Base-by-base conservation (phyloP, 2,113 vertebrate genomes). In the Chascanopsetta lugubris region DNA sequence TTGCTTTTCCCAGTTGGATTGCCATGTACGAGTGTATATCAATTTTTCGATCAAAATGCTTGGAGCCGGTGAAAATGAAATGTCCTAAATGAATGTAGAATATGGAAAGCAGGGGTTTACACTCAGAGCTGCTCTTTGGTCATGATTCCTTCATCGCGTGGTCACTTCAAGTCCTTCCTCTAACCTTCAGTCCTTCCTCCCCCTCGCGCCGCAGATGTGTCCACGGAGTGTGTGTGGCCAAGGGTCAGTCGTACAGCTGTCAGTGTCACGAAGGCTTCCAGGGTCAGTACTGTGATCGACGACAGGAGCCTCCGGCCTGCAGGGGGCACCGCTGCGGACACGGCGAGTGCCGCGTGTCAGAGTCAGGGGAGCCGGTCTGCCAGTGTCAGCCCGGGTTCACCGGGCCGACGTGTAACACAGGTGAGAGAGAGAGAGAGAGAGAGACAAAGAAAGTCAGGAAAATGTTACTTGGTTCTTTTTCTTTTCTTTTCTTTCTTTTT, bases 231-330 rank as follows among this genome's bases (percentile, higher is more conserved):
- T 99, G 97, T 55, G 68, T 90, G 25, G 89, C 89, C 0, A 89
- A 91, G 2, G 94, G 90, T 9, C 69, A 88, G 46, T 91, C 94
- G 1, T 96, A 97, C 72, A 88, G 88, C 60, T 99, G 97, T 72
- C 93, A 91, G 77, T 99, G 97, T 80, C 73, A 20, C 0, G 94
- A 95, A 42, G 95, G 96, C 83, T 99, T 94, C 50, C 79, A 87
- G 0, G 97, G 96, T 63, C 87, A 46, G 46, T 91, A 92, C 85
- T 98, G 97, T 3, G 95, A 99, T 69, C 89, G 80, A 69, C 93
- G 84, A 69, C 95, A 94, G 66, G 94, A 96, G 24, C 93, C 94
- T 11, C 59, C 77, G 1, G 90, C 93, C 83, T 99, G 97, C 88
- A 92, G 93, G 74, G 91, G 92, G 87, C 75, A 91, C 61, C 93